Evolutionary conservation across 30 jellyfish, hydroid and myxozoan genomes (phyloP).

Genomic region (Hydra vulgaris): DNA sequence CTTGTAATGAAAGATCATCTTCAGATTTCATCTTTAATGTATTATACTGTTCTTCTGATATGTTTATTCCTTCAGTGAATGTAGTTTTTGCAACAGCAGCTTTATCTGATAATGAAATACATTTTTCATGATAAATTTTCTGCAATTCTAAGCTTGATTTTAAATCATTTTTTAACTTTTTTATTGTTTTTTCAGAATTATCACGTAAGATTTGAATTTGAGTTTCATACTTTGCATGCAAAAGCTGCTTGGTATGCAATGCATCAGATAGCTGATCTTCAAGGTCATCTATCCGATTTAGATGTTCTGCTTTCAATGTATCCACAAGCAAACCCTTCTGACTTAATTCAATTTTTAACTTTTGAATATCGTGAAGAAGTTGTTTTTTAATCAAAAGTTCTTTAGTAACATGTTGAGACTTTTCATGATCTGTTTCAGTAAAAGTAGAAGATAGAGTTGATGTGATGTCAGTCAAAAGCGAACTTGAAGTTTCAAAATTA

Average conservation of each 20-base stretch:
- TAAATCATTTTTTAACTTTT: slow-evolving; percentile 35
- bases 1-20: slow-evolving; percentile 43
- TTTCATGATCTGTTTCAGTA: slow-evolving; percentile 23
- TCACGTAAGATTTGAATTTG: slow-evolving; percentile 22
- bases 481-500: neutral
- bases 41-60: slow-evolving; percentile 53
- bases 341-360: slow-evolving; percentile 54
- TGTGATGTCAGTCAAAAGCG: neutral
- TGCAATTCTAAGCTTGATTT: slow-evolving; percentile 25
- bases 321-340: slow-evolving; percentile 66
- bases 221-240: slow-evolving; percentile 41
- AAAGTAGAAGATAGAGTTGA: slow-evolving; percentile 7
- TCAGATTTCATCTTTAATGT: slow-evolving; percentile 40
- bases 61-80: slow-evolving; percentile 1
- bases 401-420: slow-evolving; percentile 35
- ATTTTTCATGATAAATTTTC: slow-evolving; percentile 10
- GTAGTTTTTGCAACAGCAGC: neutral
- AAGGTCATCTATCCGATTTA: slow-evolving; percentile 54
- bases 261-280: slow-evolving; percentile 72
- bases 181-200: slow-evolving; percentile 22
- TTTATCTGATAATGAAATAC: neutral
- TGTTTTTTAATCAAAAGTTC: slow-evolving; percentile 48
- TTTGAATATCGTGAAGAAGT: slow-evolving; percentile 66
- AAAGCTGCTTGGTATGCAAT: slow-evolving; percentile 49
- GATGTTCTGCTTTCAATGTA: slow-evolving; percentile 63